Evolutionary conservation across 2,888 invertebrate genomes (phyloP).

Genomic region (Enchytraeus crypticus): DNA sequence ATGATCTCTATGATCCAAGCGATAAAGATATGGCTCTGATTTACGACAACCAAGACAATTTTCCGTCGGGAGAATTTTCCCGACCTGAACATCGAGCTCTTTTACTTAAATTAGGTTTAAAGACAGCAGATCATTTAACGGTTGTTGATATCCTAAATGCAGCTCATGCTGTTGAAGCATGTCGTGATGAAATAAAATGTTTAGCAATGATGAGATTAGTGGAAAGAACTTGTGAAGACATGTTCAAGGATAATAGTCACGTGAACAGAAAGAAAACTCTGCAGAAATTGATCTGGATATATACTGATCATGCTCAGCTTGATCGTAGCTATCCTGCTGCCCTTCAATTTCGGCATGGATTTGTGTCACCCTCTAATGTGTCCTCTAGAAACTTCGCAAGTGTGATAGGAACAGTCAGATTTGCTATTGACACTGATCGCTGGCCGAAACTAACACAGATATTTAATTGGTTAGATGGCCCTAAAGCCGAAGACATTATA

Average conservation of each 20-base stretch:
- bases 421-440: slow-evolving; percentile 15
- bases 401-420: slow-evolving; percentile 27
- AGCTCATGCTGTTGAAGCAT: no score
- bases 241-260: not conserved
- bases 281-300: not conserved
- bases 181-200: no score
- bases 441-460: slow-evolving; percentile 7
- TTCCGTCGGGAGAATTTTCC: slow-evolving; percentile 27
- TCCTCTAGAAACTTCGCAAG: slow-evolving; percentile 7
- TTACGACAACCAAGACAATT: slow-evolving; percentile 25
- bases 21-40: slow-evolving; percentile 21
- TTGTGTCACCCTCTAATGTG: slow-evolving; percentile 23
- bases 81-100: slow-evolving; percentile 18
- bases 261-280: not conserved
- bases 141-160: no score
- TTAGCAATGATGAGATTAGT: not conserved
- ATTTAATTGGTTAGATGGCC: slow-evolving; percentile 21
- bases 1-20: slow-evolving; percentile 27
- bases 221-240: not conserved
- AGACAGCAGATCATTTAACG: no score
- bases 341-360: not conserved
- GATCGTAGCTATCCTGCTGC: not conserved
- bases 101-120: slow-evolving; percentile 29
- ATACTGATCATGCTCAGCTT: not conserved
- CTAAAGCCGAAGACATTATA: slow-evolving; percentile 14